Conservation (phyloP, 2,797 vertebrate genomes). For the Leontocebus nigricollis region DNA sequence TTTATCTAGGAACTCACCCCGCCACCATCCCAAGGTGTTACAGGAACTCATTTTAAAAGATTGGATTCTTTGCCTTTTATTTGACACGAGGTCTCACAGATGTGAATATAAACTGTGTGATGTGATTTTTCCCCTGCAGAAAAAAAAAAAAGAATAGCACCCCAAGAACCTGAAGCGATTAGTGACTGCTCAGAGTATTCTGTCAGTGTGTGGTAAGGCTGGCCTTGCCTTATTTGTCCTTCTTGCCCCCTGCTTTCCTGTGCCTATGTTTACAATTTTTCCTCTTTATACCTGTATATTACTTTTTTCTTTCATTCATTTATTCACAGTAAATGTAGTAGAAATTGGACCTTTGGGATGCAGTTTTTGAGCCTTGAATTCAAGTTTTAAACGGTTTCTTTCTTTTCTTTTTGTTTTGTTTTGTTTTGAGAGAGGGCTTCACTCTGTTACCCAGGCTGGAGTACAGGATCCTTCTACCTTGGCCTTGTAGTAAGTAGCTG, state of each 20-base stretch:
- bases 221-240: not conserved
- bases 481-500: too few relatives aligned
- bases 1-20: too few relatives aligned
- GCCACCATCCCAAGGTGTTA: too few relatives aligned
- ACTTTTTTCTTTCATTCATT: conserved; percentile 2
- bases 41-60: too few relatives aligned
- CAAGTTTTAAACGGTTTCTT: conserved; percentile 29
- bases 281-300: not conserved
- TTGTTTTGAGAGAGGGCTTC: too few relatives aligned
- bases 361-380: conserved; percentile 21
- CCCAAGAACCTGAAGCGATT: not conserved
- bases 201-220: not conserved
- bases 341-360: not conserved
- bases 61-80: too few relatives aligned
- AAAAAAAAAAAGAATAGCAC: not conserved
- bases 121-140: too few relatives aligned
- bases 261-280: not conserved
- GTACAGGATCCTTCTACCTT: not conserved
- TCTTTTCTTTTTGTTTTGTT: not conserved
- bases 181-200: not conserved
- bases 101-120: too few relatives aligned
- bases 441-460: not conserved
- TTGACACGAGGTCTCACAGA: too few relatives aligned
- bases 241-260: not conserved
- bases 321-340: not conserved